Base-by-base conservation (phyloP, 1,140 invertebrate species). In the Scaptomyza pallida region DNA sequence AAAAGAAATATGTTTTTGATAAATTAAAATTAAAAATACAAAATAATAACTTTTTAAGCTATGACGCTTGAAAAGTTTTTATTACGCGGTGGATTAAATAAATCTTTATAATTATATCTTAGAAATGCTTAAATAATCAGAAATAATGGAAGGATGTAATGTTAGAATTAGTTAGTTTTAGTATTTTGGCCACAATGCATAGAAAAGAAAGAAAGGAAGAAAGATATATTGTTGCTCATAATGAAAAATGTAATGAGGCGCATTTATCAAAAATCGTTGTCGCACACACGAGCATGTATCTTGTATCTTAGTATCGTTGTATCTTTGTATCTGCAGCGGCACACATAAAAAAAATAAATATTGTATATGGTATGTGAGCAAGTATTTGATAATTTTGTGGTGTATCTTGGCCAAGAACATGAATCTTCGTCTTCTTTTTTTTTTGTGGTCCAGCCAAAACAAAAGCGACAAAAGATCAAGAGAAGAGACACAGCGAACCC, bases 231-330 rank as follows among this genome's bases (percentile, higher is more conserved):
- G 17, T 30, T 55, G 13, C 63, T 72, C 81, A 79, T 83, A 83
- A 83, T 83, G 76, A 86, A 83, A 83, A 83, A 71, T 86, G 72
- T 83, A 83, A 83, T 83, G 81, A 80, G 60, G 30, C 62, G 56
- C 60, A 83, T 83, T 83, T 83, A 83, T 83, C 76, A 83, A 83
- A 83, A 76, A 80, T 83, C 75, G 72, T 80, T 86, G 85, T 75
- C 59, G 33, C 47, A 17, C 59, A 55, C 43, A 55, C 77, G 74
- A 60, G 63, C 62, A 68, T 17, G 59, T 71, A 80, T 80, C 72
- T 72, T 47, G 19, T n/a, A 54, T 35, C 40, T 23, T 59, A 26
- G 59, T 70, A 75, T 79, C 77, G 47, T 37, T 47, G 61, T 57
- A 23, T 59, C 19, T 67, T 62, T 13, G 62, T 67, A 80, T 81